phyloP scores from a whole-genome alignment of 2,888 invertebrate species.

The Coelogynopora nodosa region DNA sequence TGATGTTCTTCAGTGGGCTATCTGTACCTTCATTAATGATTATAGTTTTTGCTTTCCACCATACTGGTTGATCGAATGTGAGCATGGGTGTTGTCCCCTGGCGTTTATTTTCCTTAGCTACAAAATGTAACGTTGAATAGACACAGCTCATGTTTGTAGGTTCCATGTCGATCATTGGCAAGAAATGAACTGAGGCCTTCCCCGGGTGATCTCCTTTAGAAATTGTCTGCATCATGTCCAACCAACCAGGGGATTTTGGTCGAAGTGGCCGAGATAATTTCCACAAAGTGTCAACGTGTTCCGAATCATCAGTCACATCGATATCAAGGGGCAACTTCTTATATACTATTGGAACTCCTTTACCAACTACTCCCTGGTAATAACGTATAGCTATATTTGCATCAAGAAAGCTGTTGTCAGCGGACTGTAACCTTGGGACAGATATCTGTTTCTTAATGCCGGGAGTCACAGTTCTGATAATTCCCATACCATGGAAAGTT shows the following conservation, averaged over 20 bases:
- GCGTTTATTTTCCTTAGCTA: slow-evolving; percentile 42
- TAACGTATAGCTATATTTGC: background rate
- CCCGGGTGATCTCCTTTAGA: slow-evolving; percentile 48
- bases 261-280: slow-evolving; percentile 4
- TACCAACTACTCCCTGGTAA: background rate
- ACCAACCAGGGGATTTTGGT: slow-evolving; percentile 47
- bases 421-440: background rate
- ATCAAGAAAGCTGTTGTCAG: background rate
- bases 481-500: slow-evolving; percentile 16
- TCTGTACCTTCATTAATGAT: slow-evolving; percentile 35
- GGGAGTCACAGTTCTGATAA: background rate
- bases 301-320: background rate
- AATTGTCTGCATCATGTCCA: slow-evolving; percentile 49
- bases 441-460: background rate
- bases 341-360: background rate
- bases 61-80: slow-evolving; percentile 50
- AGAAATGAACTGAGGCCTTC: slow-evolving; percentile 48
- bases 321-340: background rate
- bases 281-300: background rate
- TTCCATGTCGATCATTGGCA: slow-evolving; percentile 50
- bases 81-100: slow-evolving; percentile 47
- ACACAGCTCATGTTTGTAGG: slow-evolving; percentile 49
- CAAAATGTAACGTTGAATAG: slow-evolving; percentile 47
- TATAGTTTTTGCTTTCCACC: slow-evolving; percentile 48
- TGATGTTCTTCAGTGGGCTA: slow-evolving; percentile 44